Evolutionary conservation across 2,797 vertebrate genomes (phyloP).

Genomic region (Amazona ochrocephala): DNA sequence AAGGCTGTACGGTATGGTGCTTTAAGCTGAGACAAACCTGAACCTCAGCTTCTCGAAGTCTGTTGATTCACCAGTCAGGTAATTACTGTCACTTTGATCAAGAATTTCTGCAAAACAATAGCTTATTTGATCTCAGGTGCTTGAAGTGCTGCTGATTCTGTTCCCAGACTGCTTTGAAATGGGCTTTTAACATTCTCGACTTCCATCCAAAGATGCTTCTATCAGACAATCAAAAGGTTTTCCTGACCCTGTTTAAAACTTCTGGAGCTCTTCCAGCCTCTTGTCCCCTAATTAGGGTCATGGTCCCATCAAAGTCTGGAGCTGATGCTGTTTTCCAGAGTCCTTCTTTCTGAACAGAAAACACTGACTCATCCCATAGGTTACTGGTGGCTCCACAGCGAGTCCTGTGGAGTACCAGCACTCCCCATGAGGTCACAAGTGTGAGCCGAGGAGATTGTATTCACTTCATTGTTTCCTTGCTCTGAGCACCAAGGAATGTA

Average conservation of each 20-base stretch:
- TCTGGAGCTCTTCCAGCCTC: not conserved
- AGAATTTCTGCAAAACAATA: constrained; percentile 16
- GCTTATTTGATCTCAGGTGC: constrained; percentile 30
- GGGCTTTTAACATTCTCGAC: constrained; percentile 3
- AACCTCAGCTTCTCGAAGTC: not conserved
- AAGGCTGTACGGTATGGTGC: not conserved
- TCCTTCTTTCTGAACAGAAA: not conserved
- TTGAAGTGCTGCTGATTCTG: not conserved
- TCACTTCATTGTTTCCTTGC: not conserved
- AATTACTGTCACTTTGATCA: not conserved
- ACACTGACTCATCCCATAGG: not conserved
- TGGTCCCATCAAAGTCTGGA: not conserved
- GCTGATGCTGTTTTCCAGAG: not conserved
- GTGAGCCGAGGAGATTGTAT: not conserved
- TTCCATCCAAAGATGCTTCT: not conserved
- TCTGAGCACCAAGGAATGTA: not conserved
- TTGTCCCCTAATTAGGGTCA: not conserved
- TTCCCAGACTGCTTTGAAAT: constrained; percentile 41
- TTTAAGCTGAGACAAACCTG: not conserved
- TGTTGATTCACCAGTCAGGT: not conserved
- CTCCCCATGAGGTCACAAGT: not conserved
- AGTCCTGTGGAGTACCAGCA: not conserved
- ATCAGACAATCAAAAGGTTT: constrained; percentile 24
- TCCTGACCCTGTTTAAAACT: not conserved
- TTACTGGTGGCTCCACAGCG: not conserved